A percentile compares a stretch with the other conserved stretches of the same genome.
These are phyloP conservation scores for Zoanthus gigantus DNA, from an alignment of 92 coral and sea anemone species.

Conservation along the genomic window DNA sequence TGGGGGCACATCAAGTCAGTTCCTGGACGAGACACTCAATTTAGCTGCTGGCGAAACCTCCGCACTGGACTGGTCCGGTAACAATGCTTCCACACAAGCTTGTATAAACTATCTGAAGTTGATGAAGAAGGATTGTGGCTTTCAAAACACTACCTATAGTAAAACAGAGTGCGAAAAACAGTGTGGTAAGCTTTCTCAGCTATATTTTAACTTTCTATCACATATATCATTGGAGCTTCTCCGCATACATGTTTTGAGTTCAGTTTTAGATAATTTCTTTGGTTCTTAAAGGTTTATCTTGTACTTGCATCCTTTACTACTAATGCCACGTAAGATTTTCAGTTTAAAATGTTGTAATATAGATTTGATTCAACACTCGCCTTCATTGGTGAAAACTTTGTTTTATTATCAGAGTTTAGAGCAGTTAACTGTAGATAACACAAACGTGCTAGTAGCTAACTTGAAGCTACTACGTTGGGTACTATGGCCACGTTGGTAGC, in stretches of 20 bases:
- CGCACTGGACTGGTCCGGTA: slow-evolving; percentile 62
- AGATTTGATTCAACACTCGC: no score
- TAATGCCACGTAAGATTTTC: not conserved
- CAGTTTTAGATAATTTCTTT: not conserved
- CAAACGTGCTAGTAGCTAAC: no score
- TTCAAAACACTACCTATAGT: slow-evolving; percentile 43
- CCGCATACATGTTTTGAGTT: not conserved
- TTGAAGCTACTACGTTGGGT: no score
- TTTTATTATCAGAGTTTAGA: no score
- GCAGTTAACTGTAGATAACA: no score
- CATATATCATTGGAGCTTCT: no score
- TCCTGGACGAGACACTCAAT: slow-evolving; percentile 47
- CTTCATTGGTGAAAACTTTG: no score
- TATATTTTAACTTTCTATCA: not conserved
- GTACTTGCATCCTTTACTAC: not conserved
- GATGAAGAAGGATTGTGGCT: slow-evolving; percentile 54
- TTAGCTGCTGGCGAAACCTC: not conserved
- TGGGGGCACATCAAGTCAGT: slow-evolving; percentile 67
- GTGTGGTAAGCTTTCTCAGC: slow-evolving; percentile 75
- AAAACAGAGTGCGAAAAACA: slow-evolving; percentile 73
- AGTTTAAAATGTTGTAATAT: no score
- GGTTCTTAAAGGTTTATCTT: not conserved
- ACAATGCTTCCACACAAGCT: slow-evolving; percentile 53
- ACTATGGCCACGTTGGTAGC: no score
- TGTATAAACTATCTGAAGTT: slow-evolving; percentile 73